Evolutionary conservation across 2,797 vertebrate genomes (phyloP).

Genomic region (Myotis vivesi): DNA sequence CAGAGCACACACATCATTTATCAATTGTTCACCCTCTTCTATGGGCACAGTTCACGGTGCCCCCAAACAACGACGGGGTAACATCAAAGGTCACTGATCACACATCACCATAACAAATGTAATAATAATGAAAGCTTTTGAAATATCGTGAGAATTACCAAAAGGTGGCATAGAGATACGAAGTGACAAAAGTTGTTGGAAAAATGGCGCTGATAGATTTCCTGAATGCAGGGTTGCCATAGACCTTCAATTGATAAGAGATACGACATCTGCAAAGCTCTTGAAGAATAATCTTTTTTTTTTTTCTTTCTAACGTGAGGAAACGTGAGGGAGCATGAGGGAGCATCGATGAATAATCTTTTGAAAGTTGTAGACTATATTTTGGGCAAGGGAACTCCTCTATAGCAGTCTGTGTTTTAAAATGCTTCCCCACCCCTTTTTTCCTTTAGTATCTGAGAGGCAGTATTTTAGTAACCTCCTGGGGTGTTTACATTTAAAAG

Average conservation of each 20-base stretch:
- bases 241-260: not conserved
- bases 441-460: no score
- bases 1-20: not conserved
- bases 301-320: no score
- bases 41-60: not conserved
- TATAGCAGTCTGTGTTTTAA: no score
- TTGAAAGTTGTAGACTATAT: no score
- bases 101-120: not conserved
- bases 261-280: not conserved
- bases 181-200: not conserved
- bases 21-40: not conserved
- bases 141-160: not conserved
- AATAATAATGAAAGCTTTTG: not conserved
- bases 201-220: not conserved
- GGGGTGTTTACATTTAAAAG: no score
- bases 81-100: not conserved
- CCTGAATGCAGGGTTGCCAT: not conserved
- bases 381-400: no score
- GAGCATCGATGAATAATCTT: no score
- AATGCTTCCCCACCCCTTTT: no score
- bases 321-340: no score
- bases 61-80: not conserved
- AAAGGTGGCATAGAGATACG: not conserved
- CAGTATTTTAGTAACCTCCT: no score
- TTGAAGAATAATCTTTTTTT: no score